Conservation (phyloP, 2,797 vertebrate species). For the Alcedo quadribrachys region DNA sequence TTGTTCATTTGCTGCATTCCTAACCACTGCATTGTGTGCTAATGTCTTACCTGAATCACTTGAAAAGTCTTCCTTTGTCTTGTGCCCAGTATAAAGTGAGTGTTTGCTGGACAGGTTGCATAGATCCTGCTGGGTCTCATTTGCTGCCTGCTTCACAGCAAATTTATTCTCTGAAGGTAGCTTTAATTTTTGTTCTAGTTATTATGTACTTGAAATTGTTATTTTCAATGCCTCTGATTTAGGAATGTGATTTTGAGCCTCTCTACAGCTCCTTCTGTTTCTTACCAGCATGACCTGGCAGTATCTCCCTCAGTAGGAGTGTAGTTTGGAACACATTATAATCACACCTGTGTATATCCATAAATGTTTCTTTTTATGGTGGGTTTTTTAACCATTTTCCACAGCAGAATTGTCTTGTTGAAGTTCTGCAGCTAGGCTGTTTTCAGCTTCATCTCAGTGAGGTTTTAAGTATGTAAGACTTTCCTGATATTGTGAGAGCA, state of each 20-base stretch:
- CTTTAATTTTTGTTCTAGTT: neutral
- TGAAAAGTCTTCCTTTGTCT: neutral
- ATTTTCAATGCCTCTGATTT: neutral
- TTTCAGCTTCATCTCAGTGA: neutral
- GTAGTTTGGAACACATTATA: neutral
- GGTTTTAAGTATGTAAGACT: neutral
- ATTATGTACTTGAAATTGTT: neutral
- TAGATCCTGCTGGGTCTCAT: neutral
- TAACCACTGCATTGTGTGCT: fast-evolving
- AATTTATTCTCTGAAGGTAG: neutral
- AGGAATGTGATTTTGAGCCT: neutral
- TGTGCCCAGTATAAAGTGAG: neutral
- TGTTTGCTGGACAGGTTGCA: neutral
- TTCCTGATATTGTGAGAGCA: neutral
- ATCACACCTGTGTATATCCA: neutral
- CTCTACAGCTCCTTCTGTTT: neutral
- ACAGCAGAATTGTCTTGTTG: neutral
- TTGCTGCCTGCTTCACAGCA: neutral
- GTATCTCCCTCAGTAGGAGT: neutral
- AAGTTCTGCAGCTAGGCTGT: neutral
- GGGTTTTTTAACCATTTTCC: neutral
- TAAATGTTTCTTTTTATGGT: neutral
- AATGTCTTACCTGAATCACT: fast-evolving
- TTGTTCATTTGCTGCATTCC: neutral
- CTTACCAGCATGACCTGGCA: neutral